Percentiles rank a stretch among this genome's conserved stretches.
phyloP scores from a whole-genome alignment of 2,113 vertebrate species.

The Mungos mungo region DNA sequence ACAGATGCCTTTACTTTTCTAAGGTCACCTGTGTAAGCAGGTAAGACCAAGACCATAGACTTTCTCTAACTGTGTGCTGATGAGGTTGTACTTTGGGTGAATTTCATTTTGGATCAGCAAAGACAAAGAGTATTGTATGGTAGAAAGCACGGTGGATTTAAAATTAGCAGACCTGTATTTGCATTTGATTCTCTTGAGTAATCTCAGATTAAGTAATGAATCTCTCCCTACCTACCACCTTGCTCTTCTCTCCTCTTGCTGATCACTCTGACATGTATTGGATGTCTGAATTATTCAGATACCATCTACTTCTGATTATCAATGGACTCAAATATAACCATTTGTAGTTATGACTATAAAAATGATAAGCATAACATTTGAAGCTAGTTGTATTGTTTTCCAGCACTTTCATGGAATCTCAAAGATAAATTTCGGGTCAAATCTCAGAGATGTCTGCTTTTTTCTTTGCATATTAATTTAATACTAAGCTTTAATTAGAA shows the following conservation, averaged over 20 bases:
- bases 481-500: not conserved
- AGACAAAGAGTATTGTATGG: not conserved
- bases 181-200: not conserved
- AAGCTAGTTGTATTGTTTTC: not conserved
- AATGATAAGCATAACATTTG: not conserved
- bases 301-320: not conserved
- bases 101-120: conserved; percentile 13
- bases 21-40: not conserved
- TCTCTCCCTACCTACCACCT: not conserved
- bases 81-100: not conserved
- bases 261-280: not conserved
- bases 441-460: not conserved
- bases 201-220: not conserved
- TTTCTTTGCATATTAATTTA: not conserved
- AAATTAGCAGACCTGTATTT: not conserved
- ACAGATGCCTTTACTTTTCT: not conserved
- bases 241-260: not conserved
- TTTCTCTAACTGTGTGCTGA: not conserved
- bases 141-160: not conserved
- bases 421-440: not conserved
- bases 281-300: not conserved
- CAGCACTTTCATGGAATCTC: not conserved
- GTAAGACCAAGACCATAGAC: not conserved
- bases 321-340: not conserved
- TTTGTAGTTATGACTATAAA: not conserved